Percentiles rank a stretch among this genome's conserved stretches.
phyloP scores from a whole-genome alignment of 2,888 invertebrate species.

The Himalopsyche tibetana region DNA sequence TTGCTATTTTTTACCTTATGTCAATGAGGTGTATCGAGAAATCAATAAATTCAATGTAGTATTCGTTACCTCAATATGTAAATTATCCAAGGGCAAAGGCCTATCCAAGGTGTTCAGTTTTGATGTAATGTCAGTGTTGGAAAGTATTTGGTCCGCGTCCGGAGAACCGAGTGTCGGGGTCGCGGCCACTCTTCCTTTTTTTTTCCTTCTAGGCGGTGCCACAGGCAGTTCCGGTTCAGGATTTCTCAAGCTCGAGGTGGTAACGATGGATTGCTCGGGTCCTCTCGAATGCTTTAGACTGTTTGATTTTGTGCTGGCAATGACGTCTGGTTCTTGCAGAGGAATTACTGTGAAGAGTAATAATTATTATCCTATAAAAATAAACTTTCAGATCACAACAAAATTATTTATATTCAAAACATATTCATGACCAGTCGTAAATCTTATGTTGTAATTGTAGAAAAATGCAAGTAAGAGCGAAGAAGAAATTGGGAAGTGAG shows the following conservation, averaged over 20 bases:
- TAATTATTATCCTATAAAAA: not conserved
- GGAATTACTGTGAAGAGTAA: constrained; percentile 70
- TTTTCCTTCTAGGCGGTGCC: constrained; percentile 89
- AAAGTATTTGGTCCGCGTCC: constrained; percentile 55
- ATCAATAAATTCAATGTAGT: not conserved
- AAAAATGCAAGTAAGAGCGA: no score
- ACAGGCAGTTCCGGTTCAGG: constrained; percentile 74
- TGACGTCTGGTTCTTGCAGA: constrained; percentile 92
- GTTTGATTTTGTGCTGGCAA: constrained; percentile 90
- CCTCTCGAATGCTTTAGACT: constrained; percentile 71
- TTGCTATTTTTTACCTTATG: no score
- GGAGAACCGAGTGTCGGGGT: constrained; percentile 59
- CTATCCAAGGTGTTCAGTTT: constrained; percentile 54
- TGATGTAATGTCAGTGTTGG: constrained; percentile 25
- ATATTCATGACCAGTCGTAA: no score
- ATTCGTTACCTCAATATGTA: constrained; percentile 61
- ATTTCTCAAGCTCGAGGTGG: constrained; percentile 61
- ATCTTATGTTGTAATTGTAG: no score
- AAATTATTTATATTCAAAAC: no score
- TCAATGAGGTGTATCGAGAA: no score
- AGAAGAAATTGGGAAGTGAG: no score
- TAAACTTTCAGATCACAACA: not conserved
- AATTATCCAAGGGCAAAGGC: constrained; percentile 60
- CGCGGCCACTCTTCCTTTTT: constrained; percentile 75
- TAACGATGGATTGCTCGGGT: constrained; percentile 64